These are phyloP conservation scores for Selene dorsalis DNA, from an alignment of 2,797 vertebrate genomes.

Conservation along the genomic window DNA sequence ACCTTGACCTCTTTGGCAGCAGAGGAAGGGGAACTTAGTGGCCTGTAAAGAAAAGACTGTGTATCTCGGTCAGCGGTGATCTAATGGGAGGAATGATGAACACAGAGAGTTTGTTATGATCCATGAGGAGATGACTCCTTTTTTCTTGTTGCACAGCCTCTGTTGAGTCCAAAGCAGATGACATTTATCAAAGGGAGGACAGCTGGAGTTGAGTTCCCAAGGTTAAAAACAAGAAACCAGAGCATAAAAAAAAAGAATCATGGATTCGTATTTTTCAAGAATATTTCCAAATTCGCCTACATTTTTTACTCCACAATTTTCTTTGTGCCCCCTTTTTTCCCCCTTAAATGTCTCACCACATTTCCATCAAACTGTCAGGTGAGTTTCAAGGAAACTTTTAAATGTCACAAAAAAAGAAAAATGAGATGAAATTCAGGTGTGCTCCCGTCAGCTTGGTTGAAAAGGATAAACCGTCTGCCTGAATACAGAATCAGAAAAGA, in stretches of 20 bases:
- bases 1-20: conserved; percentile 66
- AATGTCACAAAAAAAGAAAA: conserved; percentile 43
- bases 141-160: conserved; percentile 58
- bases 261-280: not conserved
- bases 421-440: conserved; percentile 28
- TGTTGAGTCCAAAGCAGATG: conserved; percentile 50
- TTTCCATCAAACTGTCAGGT: conserved; percentile 43
- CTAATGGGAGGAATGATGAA: conserved; percentile 68
- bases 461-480: conserved; percentile 40
- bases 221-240: conserved; percentile 34
- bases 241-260: not conserved
- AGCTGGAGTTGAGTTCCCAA: conserved; percentile 48
- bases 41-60: conserved; percentile 37
- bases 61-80: conserved; percentile 66
- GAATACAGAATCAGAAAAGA: conserved; percentile 3
- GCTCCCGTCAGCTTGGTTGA: conserved; percentile 6
- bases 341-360: conserved; percentile 3
- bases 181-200: conserved; percentile 57
- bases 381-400: conserved; percentile 39
- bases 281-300: not conserved
- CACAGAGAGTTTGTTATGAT: conserved; percentile 58
- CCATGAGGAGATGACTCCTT: conserved; percentile 45
- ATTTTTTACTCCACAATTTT: not conserved
- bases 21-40: conserved; percentile 38
- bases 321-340: not conserved